Base-by-base conservation (phyloP, 2,797 vertebrate species). In the Onychomys leucogaster region DNA sequence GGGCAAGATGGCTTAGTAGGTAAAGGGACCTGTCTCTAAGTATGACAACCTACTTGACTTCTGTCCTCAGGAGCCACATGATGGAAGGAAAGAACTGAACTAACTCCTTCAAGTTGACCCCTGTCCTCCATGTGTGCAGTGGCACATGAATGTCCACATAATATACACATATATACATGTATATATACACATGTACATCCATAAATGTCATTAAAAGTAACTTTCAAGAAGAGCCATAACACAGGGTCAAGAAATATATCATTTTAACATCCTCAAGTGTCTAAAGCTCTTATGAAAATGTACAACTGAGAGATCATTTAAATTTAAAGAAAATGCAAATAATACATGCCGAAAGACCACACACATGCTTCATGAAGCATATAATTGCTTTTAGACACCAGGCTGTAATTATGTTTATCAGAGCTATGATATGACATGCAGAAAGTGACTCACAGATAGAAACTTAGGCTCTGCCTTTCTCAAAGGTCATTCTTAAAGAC, bases 341-440 rank as follows among this genome's bases (percentile, higher is more conserved):
- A 90, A 4, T 12, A 46, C 23, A 41, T 55, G 46, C 8, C 8
- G 27, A 37, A 71, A 71, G 65, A 87, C 67, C 7, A 71, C 49
- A 37, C 23, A 37, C 17, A 43, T 80, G 71, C 71, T 94, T 95
- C 89, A 82, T 75, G 65, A 85, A 90, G 92, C 75, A 59, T 19
- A 32, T 88, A 93, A 94, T 88, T 89, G 69, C 86, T 92, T 82
- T 73, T 41, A 93, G 77, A 90, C 78, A 81, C 14, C 11, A 46
- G 83, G 73, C 71, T 69, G 46, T 73, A 95, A 94, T 94, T 95
- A 78, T 94, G 84, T 94, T 96, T 92, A 92, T 91, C 81, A 63
- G 78, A 76, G 37, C 91, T 85, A 91, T 55, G 63, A 91, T 83
- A 89, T 25, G 65, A 77, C 23, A 55, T 0, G 25, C 37, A 82